Conservation (phyloP, 2,113 vertebrate species). For the Acrocephalus kingi region DNA sequence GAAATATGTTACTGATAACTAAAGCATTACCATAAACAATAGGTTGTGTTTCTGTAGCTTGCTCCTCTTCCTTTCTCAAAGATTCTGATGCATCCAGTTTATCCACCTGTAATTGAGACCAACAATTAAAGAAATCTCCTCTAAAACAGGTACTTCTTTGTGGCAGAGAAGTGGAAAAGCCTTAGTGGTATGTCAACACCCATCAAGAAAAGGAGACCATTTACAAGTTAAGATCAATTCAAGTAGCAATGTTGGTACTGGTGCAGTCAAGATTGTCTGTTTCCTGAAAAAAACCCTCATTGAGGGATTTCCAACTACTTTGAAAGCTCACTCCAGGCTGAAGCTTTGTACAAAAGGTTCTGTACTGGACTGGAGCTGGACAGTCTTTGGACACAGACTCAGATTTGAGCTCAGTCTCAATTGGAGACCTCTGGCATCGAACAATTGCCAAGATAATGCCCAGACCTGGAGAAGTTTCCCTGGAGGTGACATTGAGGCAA, state of each 20-base stretch:
- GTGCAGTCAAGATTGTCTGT: slow-evolving; percentile 72
- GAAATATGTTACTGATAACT: background rate
- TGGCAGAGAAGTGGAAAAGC: slow-evolving; percentile 87
- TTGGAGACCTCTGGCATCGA: background rate
- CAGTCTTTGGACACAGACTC: background rate
- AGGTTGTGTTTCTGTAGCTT: slow-evolving; percentile 97
- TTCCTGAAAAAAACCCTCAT: slow-evolving; percentile 44
- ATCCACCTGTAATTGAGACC: slow-evolving; percentile 88
- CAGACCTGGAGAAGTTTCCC: slow-evolving; percentile 39
- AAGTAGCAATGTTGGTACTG: slow-evolving; percentile 76
- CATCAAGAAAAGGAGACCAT: slow-evolving; percentile 72
- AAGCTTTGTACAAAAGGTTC: slow-evolving; percentile 55
- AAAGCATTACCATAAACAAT: slow-evolving; percentile 92
- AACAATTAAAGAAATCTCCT: slow-evolving; percentile 43
- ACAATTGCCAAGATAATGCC: background rate
- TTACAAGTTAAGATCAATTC: slow-evolving; percentile 72
- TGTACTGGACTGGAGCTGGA: slow-evolving; percentile 43
- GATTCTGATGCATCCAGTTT: slow-evolving; percentile 98
- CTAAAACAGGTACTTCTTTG: slow-evolving; percentile 19
- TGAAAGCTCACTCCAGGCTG: slow-evolving; percentile 70
- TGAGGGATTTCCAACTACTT: slow-evolving; percentile 70
- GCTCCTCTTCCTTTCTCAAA: slow-evolving; percentile 98
- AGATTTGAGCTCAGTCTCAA: background rate
- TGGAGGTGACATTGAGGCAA: background rate
- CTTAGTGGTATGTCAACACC: slow-evolving; percentile 78